Conservation (phyloP, 1,140 invertebrate species). For the Plutomurus gul region DNA sequence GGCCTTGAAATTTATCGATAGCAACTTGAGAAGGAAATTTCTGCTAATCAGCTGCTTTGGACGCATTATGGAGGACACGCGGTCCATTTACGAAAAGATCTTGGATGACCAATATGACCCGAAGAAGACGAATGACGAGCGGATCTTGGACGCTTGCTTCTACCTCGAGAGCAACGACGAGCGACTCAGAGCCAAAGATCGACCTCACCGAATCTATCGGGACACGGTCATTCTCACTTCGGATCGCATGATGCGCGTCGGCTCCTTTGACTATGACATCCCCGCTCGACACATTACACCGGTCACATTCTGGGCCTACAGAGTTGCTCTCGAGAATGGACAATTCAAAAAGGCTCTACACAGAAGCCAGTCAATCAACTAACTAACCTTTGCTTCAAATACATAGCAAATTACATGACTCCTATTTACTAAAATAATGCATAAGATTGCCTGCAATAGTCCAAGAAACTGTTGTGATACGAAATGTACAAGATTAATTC, state of each 20-base stretch:
- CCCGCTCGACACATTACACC: background rate
- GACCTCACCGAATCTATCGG: conserved; percentile 38
- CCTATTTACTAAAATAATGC: too few relatives aligned
- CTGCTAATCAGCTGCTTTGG: background rate
- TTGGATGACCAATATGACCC: conserved; percentile 41
- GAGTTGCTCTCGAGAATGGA: background rate
- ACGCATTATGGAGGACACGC: background rate
- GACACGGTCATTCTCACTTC: conserved; percentile 37
- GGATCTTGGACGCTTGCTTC: conserved; percentile 42
- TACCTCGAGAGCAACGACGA: conserved; percentile 32
- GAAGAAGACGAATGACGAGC: conserved; percentile 33
- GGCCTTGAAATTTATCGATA: conserved; percentile 32
- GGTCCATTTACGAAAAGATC: background rate
- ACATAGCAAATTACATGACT: too few relatives aligned
- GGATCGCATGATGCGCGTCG: conserved; percentile 31
- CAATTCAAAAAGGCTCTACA: too few relatives aligned
- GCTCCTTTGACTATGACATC: conserved; percentile 13
- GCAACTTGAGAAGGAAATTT: background rate
- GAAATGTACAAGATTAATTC: too few relatives aligned
- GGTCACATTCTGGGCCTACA: background rate
- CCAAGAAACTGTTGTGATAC: too few relatives aligned
- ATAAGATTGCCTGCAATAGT: too few relatives aligned
- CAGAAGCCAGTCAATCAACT: background rate
- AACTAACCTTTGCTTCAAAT: too few relatives aligned
- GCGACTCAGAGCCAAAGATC: background rate